A percentile compares a stretch with the other conserved stretches of the same genome.
Conservation (phyloP, 2,797 vertebrate species). For the Glyptemys insculpta region DNA sequence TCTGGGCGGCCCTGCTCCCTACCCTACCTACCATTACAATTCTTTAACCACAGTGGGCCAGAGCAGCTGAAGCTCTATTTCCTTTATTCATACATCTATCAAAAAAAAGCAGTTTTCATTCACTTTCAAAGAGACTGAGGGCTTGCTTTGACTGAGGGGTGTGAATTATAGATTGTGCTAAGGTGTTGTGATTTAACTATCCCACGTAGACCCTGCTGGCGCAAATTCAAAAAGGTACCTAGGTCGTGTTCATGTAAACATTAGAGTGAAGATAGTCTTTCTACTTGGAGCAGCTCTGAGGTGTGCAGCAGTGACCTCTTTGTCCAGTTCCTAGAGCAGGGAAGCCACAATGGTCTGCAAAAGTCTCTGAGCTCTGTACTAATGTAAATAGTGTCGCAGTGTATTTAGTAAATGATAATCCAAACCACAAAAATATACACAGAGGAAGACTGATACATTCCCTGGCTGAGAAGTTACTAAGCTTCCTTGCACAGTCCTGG, state of each 20-base stretch:
- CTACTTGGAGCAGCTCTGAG: not conserved
- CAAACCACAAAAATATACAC: not conserved
- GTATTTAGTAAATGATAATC: not conserved
- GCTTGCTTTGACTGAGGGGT: no score
- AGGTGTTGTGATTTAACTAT: not conserved
- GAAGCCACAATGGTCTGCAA: not conserved
- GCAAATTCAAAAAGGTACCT: not conserved
- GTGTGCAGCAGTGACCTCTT: not conserved
- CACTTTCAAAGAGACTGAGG: not conserved
- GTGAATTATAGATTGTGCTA: not conserved
- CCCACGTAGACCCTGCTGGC: not conserved
- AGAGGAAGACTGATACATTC: not conserved
- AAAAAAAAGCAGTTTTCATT: not conserved
- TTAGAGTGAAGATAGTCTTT: not conserved
- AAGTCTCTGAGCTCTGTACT: not conserved
- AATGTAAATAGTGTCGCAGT: not conserved
- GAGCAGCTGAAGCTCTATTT: not conserved
- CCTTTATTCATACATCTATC: not conserved
- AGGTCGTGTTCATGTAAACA: not conserved
- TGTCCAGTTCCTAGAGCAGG: accelerated
- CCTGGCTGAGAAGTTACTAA: not conserved
- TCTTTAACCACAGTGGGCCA: not conserved
- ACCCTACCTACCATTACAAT: not conserved
- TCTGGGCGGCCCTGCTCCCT: no score
- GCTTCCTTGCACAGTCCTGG: not conserved